phyloP scores from a whole-genome alignment of 1,140 invertebrate species.

The Panagrolaimus sp. region DNA sequence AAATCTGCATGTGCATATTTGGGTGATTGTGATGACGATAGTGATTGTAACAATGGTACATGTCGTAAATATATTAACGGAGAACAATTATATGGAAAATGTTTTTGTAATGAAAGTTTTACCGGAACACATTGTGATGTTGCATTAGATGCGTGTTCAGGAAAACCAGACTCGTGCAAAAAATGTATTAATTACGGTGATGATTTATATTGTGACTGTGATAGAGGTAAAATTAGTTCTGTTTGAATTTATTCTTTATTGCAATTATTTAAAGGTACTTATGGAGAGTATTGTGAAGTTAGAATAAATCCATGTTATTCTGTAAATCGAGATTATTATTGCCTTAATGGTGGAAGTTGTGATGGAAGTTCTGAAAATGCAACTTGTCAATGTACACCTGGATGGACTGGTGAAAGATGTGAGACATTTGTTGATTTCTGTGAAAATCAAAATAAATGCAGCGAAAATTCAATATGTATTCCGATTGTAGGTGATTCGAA shows the following conservation, averaged over 20 bases:
- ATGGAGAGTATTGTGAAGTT: conserved; percentile 6
- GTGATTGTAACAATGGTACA: not conserved
- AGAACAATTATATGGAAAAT: no score
- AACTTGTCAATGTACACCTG: not conserved
- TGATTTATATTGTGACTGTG: conserved; percentile 3
- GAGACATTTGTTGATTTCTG: not conserved
- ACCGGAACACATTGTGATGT: no score
- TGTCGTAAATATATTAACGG: not conserved
- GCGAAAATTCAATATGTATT: not conserved
- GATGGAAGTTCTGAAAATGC: not conserved
- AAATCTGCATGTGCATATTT: no score
- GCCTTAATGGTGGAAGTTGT: not conserved
- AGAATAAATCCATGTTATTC: not conserved
- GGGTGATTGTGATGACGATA: not conserved
- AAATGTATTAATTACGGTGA: not conserved
- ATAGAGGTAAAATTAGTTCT: not conserved
- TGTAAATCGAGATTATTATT: not conserved
- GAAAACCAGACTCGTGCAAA: not conserved
- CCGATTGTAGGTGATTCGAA: not conserved
- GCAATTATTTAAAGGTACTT: not conserved
- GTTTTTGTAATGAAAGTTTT: no score
- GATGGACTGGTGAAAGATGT: not conserved
- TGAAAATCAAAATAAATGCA: not conserved
- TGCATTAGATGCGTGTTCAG: no score
- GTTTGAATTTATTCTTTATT: no score